Evolutionary conservation across 2,797 vertebrate species (phyloP), one percentile per base, ranked within the genome.

Genomic region (Melanotaenia parkinsoni): DNA sequence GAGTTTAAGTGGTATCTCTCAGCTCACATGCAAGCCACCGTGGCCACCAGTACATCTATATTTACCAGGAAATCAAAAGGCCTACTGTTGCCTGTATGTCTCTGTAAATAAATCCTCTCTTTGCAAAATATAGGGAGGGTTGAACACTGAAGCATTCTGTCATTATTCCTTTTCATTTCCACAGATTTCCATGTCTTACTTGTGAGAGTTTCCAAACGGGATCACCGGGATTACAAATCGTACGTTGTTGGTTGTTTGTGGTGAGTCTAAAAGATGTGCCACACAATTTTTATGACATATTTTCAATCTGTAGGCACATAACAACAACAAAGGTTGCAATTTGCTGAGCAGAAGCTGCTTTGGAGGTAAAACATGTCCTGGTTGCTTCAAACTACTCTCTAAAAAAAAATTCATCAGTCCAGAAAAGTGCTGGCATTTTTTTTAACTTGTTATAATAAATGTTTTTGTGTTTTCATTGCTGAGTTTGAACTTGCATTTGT

Each of bases 121-220:
- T 81, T 78, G 57, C 11, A 53, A 74, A 70, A 68, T 77, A 40
- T 51, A 51, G 22, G 58, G n/a, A 62, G 0, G 38, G 80, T 82
- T 74, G 18, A 75, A 26, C 43, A n/a, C 63, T 45, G 63, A 75
- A 40, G 2, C 10, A 56, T 81, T 86, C 74, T 32, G 51, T 72
- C 13, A 72, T 77, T 72, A 70, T 71, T 74, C 40, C 58, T 22
- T 50, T 80, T 85, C 0, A 40, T 80, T 87, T 81, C 67, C 80
- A 70, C 92, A 95, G 94, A 92, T 89, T 91, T 93, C 85, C 87
- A 93, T 93, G 92, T 91, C 82, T 91, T 77, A 72, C 71, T 76
- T 90, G 77, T 92, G 82, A 92, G 82, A 68, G 54, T 77, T 84
- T 80, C 63, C 74, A 66, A 75, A 87, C 77, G 60, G 77, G 72